Percentiles rank a stretch among this genome's conserved stretches.
Conservation (phyloP, 2,797 vertebrate genomes). For the Lacerta bilineata region DNA sequence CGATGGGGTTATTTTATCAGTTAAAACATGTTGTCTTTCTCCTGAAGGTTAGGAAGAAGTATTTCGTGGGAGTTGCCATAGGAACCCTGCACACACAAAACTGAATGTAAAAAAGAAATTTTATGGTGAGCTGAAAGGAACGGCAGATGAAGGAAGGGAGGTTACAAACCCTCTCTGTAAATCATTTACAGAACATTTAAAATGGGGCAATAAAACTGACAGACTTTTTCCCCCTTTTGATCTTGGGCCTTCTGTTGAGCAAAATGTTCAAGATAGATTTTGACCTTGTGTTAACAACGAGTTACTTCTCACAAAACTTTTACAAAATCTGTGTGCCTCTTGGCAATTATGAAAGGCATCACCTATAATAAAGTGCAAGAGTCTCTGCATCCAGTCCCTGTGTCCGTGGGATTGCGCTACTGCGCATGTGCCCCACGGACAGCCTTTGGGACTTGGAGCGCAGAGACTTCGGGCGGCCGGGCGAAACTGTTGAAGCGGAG, state of each 20-base stretch:
- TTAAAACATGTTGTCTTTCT: background rate
- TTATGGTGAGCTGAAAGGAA: constrained; percentile 51
- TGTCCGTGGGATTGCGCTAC: too few relatives aligned
- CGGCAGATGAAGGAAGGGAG: constrained; percentile 31
- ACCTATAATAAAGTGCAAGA: too few relatives aligned
- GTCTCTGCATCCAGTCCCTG: too few relatives aligned
- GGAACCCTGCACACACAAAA: constrained; percentile 46
- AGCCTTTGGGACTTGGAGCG: too few relatives aligned
- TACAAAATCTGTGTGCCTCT: background rate
- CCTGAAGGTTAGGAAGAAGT: constrained; percentile 37
- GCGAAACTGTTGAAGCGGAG: too few relatives aligned
- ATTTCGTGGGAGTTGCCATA: constrained; percentile 54
- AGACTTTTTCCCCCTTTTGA: background rate
- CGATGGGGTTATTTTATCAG: constrained; percentile 48
- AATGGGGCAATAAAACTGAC: constrained; percentile 30
- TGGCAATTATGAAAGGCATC: background rate
- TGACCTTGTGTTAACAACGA: background rate
- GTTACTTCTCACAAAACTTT: constrained; percentile 17
- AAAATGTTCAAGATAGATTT: background rate
- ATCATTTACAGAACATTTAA: constrained; percentile 45
- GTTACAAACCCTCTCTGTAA: constrained; percentile 39
- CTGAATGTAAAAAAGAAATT: constrained; percentile 52
- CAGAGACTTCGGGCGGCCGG: too few relatives aligned
- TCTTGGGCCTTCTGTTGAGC: background rate
- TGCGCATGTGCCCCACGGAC: too few relatives aligned